Evolutionary conservation across 1,140 invertebrate genomes (phyloP).

Genomic region (Sycobia sp.): DNA sequence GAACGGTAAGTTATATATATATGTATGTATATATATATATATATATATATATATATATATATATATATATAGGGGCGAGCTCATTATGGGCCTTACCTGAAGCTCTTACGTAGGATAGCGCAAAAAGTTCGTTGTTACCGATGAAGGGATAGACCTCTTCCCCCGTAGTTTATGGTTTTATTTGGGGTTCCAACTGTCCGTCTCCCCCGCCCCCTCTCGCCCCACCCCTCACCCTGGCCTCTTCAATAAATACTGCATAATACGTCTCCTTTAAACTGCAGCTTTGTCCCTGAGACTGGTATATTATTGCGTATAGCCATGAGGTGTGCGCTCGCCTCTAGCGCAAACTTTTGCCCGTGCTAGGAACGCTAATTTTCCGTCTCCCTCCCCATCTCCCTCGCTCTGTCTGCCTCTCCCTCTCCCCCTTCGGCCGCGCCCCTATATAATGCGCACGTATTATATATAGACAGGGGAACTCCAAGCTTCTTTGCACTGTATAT

Average conservation of each 20-base stretch:
- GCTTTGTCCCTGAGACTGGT: conserved; percentile 53
- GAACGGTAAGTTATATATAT: too few relatives aligned
- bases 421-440: too few relatives aligned
- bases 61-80: conserved; percentile 4
- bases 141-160: conserved; percentile 40
- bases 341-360: neutral
- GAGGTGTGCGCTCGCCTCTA: conserved; percentile 33
- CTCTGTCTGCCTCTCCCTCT: too few relatives aligned
- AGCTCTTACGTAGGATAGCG: conserved; percentile 24
- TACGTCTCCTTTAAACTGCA: conserved; percentile 45
- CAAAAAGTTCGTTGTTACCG: conserved; percentile 39
- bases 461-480: neutral
- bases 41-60: too few relatives aligned
- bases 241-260: conserved; percentile 47
- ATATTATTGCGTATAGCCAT: conserved; percentile 48
- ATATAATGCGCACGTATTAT: too few relatives aligned
- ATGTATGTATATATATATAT: too few relatives aligned
- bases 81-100: too few relatives aligned
- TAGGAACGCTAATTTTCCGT: neutral
- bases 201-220: conserved; percentile 9
- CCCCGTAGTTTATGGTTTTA: conserved; percentile 53
- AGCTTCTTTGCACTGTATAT: neutral
- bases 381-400: neutral
- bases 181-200: conserved; percentile 42
- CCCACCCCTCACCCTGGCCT: neutral